phyloP scores from a whole-genome alignment of 2,113 vertebrate genomes.

The Paradisaea rubra region DNA sequence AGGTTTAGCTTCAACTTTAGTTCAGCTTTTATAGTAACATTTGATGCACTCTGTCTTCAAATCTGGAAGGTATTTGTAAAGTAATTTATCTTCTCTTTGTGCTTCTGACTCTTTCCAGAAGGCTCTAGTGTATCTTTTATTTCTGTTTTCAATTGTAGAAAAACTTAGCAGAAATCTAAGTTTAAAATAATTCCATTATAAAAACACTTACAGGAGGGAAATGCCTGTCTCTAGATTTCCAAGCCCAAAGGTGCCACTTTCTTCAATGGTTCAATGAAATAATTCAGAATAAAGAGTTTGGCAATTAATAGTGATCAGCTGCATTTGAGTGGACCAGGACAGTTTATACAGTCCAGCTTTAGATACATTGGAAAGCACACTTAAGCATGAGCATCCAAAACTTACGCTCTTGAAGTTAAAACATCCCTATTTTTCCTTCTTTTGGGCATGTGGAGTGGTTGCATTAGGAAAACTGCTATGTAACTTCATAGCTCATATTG shows the following conservation, averaged over 20 bases:
- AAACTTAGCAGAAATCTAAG: neutral
- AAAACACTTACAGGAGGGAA: neutral
- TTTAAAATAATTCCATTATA: neutral
- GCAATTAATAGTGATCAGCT: neutral
- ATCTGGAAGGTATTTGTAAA: conserved; percentile 19
- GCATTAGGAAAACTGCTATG: neutral
- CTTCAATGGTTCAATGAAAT: neutral
- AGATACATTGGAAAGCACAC: neutral
- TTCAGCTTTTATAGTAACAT: neutral
- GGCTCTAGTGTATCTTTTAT: neutral
- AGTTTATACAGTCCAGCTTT: neutral
- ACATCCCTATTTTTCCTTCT: neutral
- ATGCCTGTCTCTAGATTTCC: neutral
- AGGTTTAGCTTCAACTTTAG: conserved; percentile 38
- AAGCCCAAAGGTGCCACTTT: neutral
- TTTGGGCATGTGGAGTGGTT: neutral
- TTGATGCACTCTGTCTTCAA: neutral
- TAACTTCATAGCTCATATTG: neutral
- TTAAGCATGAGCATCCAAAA: neutral
- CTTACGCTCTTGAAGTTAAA: neutral
- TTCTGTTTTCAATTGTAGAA: neutral
- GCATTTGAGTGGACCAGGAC: neutral
- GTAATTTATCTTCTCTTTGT: neutral
- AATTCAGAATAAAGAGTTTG: neutral
- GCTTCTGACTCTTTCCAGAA: neutral